Percentiles rank a stretch among this genome's conserved stretches.
Evolutionary conservation across 2,888 invertebrate genomes (phyloP).

Genomic region (Gibbula magus): DNA sequence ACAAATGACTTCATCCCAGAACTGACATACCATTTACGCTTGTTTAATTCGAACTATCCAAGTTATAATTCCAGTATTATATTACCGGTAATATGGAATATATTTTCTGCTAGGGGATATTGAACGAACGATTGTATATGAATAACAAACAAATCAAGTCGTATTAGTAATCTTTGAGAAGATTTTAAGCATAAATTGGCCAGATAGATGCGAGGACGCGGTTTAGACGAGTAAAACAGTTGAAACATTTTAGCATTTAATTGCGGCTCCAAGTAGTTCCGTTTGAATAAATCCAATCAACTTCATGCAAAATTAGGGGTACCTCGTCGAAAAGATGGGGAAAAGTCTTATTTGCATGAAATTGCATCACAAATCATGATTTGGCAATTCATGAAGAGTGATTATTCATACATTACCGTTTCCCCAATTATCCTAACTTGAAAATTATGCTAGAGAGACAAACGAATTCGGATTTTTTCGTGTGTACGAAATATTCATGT

Average conservation of each 20-base stretch:
- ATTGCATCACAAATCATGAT: conserved; percentile 25
- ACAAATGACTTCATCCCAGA: too few relatives aligned
- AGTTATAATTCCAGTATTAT: too few relatives aligned
- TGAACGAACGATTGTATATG: too few relatives aligned
- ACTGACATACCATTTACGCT: too few relatives aligned
- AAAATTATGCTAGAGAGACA: conserved; percentile 18
- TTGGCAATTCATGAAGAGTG: conserved; percentile 18
- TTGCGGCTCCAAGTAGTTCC: neutral
- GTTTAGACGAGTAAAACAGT: too few relatives aligned
- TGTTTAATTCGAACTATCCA: too few relatives aligned
- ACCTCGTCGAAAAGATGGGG: conserved; percentile 13
- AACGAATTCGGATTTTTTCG: conserved; percentile 22
- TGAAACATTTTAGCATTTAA: conserved; percentile 15
- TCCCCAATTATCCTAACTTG: conserved; percentile 23
- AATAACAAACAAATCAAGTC: too few relatives aligned
- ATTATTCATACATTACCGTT: conserved; percentile 22
- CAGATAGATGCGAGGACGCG: too few relatives aligned
- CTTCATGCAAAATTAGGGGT: conserved; percentile 15
- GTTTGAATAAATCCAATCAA: conserved; percentile 16
- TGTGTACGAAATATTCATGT: conserved; percentile 24
- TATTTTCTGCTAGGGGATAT: too few relatives aligned
- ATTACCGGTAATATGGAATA: too few relatives aligned
- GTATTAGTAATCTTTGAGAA: too few relatives aligned
- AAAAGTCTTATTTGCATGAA: conserved; percentile 20
- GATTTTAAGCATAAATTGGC: too few relatives aligned